Percentiles rank a stretch among this genome's conserved stretches.
These are phyloP conservation scores for Metopia argyrocephala DNA, from an alignment of 2,888 invertebrate genomes.

Conservation along the genomic window DNA sequence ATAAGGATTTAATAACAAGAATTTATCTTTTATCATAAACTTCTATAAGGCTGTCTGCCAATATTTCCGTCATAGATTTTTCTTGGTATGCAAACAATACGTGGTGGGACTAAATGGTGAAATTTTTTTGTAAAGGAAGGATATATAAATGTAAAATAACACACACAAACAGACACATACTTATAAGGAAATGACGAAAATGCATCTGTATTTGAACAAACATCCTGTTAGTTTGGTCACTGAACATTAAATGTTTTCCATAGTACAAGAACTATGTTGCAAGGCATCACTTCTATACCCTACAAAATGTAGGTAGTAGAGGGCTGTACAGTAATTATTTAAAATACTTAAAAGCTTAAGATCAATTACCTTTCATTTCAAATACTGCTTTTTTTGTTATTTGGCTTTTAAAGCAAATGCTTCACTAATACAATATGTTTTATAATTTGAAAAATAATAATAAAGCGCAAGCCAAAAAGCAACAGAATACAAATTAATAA, in stretches of 20 bases:
- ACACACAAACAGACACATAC: neutral
- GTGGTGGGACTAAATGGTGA: neutral
- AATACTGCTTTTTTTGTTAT: conserved; percentile 22
- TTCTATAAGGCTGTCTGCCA: neutral
- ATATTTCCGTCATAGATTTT: neutral
- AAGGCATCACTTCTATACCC: too few species aligned
- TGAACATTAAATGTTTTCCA: conserved; percentile 45
- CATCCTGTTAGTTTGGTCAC: conserved; percentile 60
- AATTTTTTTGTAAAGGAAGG: neutral
- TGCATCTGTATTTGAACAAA: conserved; percentile 49
- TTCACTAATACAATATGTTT: too few species aligned
- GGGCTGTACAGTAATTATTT: too few species aligned
- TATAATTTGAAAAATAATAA: too few species aligned
- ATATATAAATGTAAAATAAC: neutral
- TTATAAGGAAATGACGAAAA: neutral
- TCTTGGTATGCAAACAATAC: neutral
- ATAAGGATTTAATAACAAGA: neutral
- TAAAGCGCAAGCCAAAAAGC: too few species aligned
- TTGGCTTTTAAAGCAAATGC: too few species aligned
- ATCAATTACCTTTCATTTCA: too few species aligned
- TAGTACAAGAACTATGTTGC: conserved; percentile 28
- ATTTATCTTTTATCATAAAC: neutral
- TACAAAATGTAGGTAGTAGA: too few species aligned
- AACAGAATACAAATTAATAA: too few species aligned
- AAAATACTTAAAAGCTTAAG: too few species aligned